phyloP scores from a whole-genome alignment of 2,888 invertebrate genomes.

The Apantesis nais region DNA sequence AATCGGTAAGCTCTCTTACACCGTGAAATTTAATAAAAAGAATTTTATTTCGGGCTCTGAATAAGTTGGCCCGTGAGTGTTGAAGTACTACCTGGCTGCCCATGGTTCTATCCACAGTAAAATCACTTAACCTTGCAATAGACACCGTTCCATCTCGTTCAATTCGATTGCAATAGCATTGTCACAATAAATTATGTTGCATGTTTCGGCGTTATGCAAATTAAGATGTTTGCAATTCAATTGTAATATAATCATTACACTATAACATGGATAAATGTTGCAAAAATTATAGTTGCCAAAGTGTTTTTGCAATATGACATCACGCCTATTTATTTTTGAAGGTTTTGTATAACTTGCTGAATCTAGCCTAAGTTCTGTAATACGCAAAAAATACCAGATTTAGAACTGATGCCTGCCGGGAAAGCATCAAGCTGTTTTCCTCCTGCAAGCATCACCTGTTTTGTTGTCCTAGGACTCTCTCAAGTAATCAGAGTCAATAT shows the following conservation, averaged over 20 bases:
- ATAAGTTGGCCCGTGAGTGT: too few relatives aligned
- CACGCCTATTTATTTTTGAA: background rate
- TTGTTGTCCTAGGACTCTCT: background rate
- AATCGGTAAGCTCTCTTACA: too few relatives aligned
- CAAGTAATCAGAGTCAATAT: background rate
- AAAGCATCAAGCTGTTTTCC: too few relatives aligned
- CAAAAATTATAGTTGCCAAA: conserved; percentile 17
- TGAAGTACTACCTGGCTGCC: background rate
- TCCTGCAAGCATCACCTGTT: too few relatives aligned
- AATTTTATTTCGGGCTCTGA: too few relatives aligned
- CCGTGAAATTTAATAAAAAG: too few relatives aligned
- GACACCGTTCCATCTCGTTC: background rate
- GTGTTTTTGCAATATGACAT: conserved; percentile 9
- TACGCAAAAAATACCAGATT: background rate
- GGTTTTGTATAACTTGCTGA: background rate
- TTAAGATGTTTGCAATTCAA: conserved; percentile 23
- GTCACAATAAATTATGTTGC: conserved; percentile 13
- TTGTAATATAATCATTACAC: conserved; percentile 21
- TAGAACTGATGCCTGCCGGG: background rate
- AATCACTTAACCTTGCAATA: background rate
- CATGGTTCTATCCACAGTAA: background rate
- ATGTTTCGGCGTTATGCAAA: conserved; percentile 18
- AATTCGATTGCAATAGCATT: conserved; percentile 3
- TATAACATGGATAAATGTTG: conserved; percentile 20
- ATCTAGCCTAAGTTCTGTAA: background rate